Evolutionary conservation across 2,888 invertebrate genomes (phyloP).

Genomic region (Scaptodrosophila latifasciaeformis): DNA sequence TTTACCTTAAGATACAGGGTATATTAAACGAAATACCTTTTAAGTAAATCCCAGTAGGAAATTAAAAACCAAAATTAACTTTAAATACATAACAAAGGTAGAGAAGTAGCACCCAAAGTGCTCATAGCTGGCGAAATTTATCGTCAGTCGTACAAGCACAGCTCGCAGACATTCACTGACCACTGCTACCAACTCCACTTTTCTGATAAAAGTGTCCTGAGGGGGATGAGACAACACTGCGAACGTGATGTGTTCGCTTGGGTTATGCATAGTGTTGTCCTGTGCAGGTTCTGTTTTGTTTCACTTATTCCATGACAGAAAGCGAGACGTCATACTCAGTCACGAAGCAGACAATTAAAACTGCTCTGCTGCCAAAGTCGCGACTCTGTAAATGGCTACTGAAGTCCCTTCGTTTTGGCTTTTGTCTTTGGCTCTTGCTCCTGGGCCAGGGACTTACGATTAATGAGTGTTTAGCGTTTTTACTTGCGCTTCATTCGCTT

Average conservation of each 20-base stretch:
- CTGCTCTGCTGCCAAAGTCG: slow-evolving; percentile 49
- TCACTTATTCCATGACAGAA: too few species aligned
- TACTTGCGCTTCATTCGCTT: slow-evolving; percentile 24
- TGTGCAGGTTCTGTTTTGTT: too few species aligned
- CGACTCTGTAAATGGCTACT: slow-evolving; percentile 40
- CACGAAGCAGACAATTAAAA: slow-evolving; percentile 50
- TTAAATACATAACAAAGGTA: slow-evolving; percentile 31
- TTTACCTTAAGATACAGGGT: too few species aligned
- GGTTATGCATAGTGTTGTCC: too few species aligned
- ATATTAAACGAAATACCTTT: slow-evolving; percentile 43
- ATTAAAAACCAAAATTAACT: slow-evolving; percentile 66
- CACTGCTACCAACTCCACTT: too few species aligned
- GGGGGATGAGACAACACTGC: too few species aligned
- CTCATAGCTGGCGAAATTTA: slow-evolving; percentile 39
- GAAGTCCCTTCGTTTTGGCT: slow-evolving; percentile 40
- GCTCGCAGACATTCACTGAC: slow-evolving; percentile 9
- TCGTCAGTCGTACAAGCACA: slow-evolving; percentile 50
- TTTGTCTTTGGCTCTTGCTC: slow-evolving; percentile 17
- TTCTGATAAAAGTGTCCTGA: too few species aligned
- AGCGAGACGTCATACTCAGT: slow-evolving; percentile 35
- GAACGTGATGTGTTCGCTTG: too few species aligned
- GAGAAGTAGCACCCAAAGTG: slow-evolving; percentile 3
- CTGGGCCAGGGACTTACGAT: slow-evolving; percentile 46
- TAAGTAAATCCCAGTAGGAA: slow-evolving; percentile 64
- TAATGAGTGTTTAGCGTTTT: slow-evolving; percentile 71